phyloP scores from a whole-genome alignment of 2,113 vertebrate genomes.

The Nannospalax galili region DNA sequence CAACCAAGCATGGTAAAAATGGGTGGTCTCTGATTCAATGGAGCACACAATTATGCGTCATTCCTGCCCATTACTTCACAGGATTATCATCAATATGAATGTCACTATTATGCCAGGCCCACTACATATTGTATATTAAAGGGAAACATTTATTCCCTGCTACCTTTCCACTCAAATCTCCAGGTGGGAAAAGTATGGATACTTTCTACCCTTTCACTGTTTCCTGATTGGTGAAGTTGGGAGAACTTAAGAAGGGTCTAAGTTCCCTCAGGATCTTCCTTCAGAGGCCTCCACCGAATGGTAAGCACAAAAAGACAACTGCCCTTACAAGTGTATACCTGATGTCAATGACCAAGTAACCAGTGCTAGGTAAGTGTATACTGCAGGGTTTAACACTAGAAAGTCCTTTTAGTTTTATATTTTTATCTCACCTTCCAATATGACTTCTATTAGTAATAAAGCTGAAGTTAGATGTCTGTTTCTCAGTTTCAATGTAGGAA shows the following conservation, averaged over 20 bases:
- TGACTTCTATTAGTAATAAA: conserved; percentile 39
- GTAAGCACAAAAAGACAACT: not conserved
- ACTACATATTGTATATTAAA: not conserved
- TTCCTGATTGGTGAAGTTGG: not conserved
- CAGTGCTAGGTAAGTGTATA: not conserved
- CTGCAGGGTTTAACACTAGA: conserved; percentile 27
- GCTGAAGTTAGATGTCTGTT: not conserved
- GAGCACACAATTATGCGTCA: not conserved
- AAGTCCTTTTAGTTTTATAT: not conserved
- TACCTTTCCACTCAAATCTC: not conserved
- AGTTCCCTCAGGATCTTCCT: not conserved
- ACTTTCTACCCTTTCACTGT: not conserved
- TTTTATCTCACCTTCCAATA: not conserved
- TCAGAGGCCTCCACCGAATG: not conserved
- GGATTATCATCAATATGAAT: conserved; percentile 1
- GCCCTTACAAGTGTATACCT: not conserved
- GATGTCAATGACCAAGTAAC: not conserved
- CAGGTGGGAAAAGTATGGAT: not conserved
- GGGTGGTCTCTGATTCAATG: not conserved
- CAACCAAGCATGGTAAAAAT: conserved; percentile 15
- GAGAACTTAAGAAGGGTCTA: not conserved
- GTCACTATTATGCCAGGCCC: not conserved
- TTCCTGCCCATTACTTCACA: not conserved
- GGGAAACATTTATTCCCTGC: not conserved
- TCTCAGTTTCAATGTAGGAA: conserved; percentile 25